A percentile compares a stretch with the other conserved stretches of the same genome.
These are phyloP conservation scores for crab-eating macaque (Macaca fascicularis) DNA, from an alignment of 2,113 vertebrate genomes.

Conservation along the genomic window T2T-MFA8v1.1 NC_088376.1:107926501-107927000, in stretches of 20 bases:
- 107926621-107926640: not conserved
- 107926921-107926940: not conserved
- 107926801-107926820: not conserved
- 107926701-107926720: rapidly evolving
- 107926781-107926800: no score
- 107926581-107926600: not conserved
- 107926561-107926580: not conserved
- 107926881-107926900: rapidly evolving
- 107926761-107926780: rapidly evolving
- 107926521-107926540: not conserved
- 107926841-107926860: not conserved
- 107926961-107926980: not conserved
- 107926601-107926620: not conserved
- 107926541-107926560: not conserved
- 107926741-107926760: no score
- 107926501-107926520: not conserved
- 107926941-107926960: not conserved
- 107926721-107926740: not conserved
- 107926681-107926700: not conserved
- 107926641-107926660: not conserved
- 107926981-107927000: not conserved
- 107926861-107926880: rapidly evolving
- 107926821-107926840: not conserved
- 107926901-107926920: not conserved
- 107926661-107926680: no score